phyloP scores from a whole-genome alignment of 2,888 invertebrate species.

The Tetragonisca angustula region DNA sequence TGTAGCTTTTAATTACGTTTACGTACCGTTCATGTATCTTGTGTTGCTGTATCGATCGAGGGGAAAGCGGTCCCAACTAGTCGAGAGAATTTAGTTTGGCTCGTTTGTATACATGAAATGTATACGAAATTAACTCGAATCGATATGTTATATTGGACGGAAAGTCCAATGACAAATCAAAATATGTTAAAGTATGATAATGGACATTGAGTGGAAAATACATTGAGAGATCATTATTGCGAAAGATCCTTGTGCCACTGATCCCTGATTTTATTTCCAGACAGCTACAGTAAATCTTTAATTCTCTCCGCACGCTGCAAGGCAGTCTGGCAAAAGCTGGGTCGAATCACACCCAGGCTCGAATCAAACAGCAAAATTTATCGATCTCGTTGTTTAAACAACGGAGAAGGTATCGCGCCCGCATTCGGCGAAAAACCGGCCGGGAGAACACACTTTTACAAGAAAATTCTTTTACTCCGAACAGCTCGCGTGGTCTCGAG shows the following conservation, averaged over 20 bases:
- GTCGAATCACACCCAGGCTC: not conserved
- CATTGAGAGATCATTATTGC: not conserved
- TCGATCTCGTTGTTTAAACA: conserved; percentile 28
- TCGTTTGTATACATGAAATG: not conserved
- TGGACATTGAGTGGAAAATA: not conserved
- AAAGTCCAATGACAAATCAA: not conserved
- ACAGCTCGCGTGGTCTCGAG: conserved; percentile 45
- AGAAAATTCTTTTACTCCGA: conserved; percentile 53
- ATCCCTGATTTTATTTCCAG: not conserved
- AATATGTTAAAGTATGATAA: not conserved
- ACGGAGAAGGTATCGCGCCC: conserved; percentile 1
- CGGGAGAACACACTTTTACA: conserved; percentile 25
- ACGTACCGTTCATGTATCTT: not conserved
- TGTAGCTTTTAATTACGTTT: not conserved
- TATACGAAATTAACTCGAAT: not conserved
- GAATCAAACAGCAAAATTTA: conserved; percentile 13
- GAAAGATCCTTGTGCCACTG: not conserved
- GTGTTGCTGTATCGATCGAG: not conserved
- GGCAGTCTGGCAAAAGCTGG: too few species aligned
- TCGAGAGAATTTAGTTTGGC: not conserved
- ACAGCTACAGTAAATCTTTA: not conserved
- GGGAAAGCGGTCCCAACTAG: not conserved
- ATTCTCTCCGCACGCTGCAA: not conserved
- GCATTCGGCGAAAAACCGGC: conserved; percentile 13
- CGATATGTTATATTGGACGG: not conserved